A percentile compares a stretch with the other conserved stretches of the same genome.
These are phyloP conservation scores for Tringa solitaria DNA, from an alignment of 2,113 vertebrate genomes.

Conservation along the genomic window DNA sequence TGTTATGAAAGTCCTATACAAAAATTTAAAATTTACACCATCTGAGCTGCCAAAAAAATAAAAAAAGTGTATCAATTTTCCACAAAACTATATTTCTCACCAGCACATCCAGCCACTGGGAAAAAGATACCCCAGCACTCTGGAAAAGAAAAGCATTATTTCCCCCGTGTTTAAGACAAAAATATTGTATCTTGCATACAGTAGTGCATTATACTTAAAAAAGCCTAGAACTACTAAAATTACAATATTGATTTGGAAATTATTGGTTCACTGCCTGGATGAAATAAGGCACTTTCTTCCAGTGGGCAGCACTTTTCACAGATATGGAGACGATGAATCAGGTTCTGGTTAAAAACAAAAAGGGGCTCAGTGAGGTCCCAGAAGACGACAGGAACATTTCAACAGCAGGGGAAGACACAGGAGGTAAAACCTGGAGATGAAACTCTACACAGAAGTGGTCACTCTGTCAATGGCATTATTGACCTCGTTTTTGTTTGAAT, in stretches of 20 bases:
- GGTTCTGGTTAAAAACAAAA: conserved; percentile 58
- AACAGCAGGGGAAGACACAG: conserved; percentile 82
- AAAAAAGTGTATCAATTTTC: conserved; percentile 84
- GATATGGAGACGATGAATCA: conserved; percentile 62
- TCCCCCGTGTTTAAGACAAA: conserved; percentile 84
- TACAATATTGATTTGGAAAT: conserved; percentile 74
- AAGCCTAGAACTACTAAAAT: conserved; percentile 67
- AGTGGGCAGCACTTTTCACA: conserved; percentile 64
- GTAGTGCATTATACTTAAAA: conserved; percentile 79
- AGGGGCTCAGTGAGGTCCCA: conserved; percentile 64
- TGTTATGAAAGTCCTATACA: conserved; percentile 91
- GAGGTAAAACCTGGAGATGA: conserved; percentile 82
- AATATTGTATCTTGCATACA: conserved; percentile 77
- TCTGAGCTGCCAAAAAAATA: conserved; percentile 94
- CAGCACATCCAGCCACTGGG: conserved; percentile 81
- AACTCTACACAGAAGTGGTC: conserved; percentile 94
- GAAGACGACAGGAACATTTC: conserved; percentile 62
- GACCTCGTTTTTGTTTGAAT: conserved; percentile 99
- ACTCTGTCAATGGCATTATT: conserved; percentile 92
- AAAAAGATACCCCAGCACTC: conserved; percentile 76
- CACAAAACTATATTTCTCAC: conserved; percentile 86
- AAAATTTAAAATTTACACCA: conserved; percentile 90
- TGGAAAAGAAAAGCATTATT: conserved; percentile 73
- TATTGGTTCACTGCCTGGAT: conserved; percentile 72
- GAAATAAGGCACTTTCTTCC: conserved; percentile 88